These are phyloP conservation scores for Drosophila azteca DNA, from an alignment of 1,140 invertebrate species.

Conservation along the genomic window DNA sequence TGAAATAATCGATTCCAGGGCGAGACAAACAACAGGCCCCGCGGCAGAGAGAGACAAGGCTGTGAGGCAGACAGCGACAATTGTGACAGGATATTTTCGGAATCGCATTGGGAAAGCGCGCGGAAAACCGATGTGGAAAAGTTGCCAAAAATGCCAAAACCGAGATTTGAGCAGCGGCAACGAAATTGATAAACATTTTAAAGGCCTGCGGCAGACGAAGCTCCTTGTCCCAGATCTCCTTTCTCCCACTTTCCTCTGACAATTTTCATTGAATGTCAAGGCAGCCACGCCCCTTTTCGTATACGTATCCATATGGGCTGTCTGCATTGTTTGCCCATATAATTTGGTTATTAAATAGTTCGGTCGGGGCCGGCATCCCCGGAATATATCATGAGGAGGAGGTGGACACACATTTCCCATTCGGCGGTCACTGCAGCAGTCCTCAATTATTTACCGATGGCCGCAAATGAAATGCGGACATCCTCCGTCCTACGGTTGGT, in stretches of 20 bases:
- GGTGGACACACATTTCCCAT: background rate
- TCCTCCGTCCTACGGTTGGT: background rate
- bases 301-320: slow-evolving; percentile 9
- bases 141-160: slow-evolving; percentile 18
- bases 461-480: slow-evolving; percentile 38
- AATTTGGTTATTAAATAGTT: slow-evolving; percentile 48
- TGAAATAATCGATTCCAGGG: background rate
- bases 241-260: background rate
- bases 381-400: slow-evolving; percentile 18
- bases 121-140: slow-evolving; percentile 11
- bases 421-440: slow-evolving; percentile 25
- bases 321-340: slow-evolving; percentile 25
- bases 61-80: background rate
- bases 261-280: slow-evolving; percentile 9
- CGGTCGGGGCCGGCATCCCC: slow-evolving; percentile 6
- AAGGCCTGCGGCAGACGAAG: background rate
- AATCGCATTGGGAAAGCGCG: slow-evolving; percentile 2
- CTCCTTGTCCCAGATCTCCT: background rate
- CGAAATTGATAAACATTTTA: background rate
- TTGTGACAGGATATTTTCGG: slow-evolving; percentile 1
- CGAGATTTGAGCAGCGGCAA: slow-evolving; percentile 4
- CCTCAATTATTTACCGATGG: slow-evolving; percentile 50
- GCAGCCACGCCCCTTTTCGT: slow-evolving; percentile 8
- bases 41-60: background rate
- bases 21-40: background rate